Conservation (phyloP, 2,797 vertebrate species). For the Artibeus lituratus region DNA sequence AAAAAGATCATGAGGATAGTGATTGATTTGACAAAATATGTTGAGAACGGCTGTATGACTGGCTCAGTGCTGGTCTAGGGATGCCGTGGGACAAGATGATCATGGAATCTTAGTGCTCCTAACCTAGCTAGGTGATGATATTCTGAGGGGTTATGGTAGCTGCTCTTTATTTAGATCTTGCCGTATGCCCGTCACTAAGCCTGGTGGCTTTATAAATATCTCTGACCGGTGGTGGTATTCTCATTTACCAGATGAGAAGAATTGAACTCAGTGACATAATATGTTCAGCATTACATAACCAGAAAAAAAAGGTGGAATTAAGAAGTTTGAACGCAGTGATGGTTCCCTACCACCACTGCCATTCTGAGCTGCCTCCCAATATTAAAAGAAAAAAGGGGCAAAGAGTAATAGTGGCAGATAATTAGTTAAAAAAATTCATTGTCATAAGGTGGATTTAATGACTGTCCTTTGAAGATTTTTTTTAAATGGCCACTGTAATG, state of each 20-base stretch:
- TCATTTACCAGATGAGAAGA: not conserved
- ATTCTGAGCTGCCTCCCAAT: not conserved
- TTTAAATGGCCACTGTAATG: not conserved
- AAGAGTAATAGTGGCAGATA: not conserved
- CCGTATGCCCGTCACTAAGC: not conserved
- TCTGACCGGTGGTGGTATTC: not conserved
- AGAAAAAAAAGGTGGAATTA: not conserved
- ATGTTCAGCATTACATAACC: not conserved
- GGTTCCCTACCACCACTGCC: not conserved
- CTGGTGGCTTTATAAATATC: not conserved
- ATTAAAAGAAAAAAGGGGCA: not conserved
- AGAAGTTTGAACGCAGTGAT: not conserved
- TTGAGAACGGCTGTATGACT: not conserved
- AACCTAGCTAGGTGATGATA: not conserved
- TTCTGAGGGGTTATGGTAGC: not conserved
- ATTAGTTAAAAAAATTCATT: not conserved
- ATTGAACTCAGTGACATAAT: not conserved
- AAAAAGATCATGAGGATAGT: not conserved
- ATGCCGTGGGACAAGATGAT: not conserved
- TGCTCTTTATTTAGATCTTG: not conserved
- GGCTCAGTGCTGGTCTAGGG: not conserved
- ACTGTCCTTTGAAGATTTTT: slow-evolving; percentile 10
- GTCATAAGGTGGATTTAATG: not conserved
- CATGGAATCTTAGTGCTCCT: not conserved
- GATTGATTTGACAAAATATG: not conserved